Conservation (phyloP, 2,888 invertebrate species). For the Melanophora roralis region DNA sequence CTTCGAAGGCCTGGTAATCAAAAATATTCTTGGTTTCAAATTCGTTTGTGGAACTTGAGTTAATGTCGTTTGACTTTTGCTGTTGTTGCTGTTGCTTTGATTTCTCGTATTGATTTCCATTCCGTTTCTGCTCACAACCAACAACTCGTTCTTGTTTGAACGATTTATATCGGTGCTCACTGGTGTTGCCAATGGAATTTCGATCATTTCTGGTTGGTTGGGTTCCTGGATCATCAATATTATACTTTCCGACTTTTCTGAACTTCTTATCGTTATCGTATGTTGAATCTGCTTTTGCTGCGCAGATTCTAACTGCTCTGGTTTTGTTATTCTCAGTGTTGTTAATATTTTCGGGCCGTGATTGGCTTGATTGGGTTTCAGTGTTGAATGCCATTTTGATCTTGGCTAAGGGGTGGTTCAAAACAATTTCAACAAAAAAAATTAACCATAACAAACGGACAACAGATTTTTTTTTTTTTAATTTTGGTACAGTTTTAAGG, state of each 20-base stretch:
- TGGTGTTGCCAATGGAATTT: slow-evolving; percentile 35
- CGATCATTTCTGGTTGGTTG: slow-evolving; percentile 52
- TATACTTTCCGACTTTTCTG: slow-evolving; percentile 70
- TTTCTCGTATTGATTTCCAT: slow-evolving; percentile 65
- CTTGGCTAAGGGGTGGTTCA: slow-evolving; percentile 66
- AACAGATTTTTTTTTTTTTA: slow-evolving; percentile 9
- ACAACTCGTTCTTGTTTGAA: slow-evolving; percentile 4
- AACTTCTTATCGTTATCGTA: slow-evolving; percentile 63
- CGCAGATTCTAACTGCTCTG: slow-evolving; percentile 37
- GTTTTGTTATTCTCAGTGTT: slow-evolving; percentile 59
- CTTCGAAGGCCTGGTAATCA: slow-evolving; percentile 58
- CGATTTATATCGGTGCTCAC: neutral
- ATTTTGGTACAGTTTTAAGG: slow-evolving; percentile 14
- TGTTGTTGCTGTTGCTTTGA: slow-evolving; percentile 33
- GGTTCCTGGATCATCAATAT: slow-evolving; percentile 75
- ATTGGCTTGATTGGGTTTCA: slow-evolving; percentile 71
- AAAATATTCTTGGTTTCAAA: slow-evolving; percentile 59
- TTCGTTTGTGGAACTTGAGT: slow-evolving; percentile 54
- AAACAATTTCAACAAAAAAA: neutral
- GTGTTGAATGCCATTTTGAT: slow-evolving; percentile 75
- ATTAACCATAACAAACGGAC: slow-evolving; percentile 14
- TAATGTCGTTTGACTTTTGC: slow-evolving; percentile 34
- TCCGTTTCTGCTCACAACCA: slow-evolving; percentile 43
- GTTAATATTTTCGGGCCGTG: slow-evolving; percentile 70
- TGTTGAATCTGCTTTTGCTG: slow-evolving; percentile 47